These are phyloP conservation scores for Synanthedon formicaeformis DNA, from an alignment of 2,888 invertebrate species.

Conservation along the genomic window DNA sequence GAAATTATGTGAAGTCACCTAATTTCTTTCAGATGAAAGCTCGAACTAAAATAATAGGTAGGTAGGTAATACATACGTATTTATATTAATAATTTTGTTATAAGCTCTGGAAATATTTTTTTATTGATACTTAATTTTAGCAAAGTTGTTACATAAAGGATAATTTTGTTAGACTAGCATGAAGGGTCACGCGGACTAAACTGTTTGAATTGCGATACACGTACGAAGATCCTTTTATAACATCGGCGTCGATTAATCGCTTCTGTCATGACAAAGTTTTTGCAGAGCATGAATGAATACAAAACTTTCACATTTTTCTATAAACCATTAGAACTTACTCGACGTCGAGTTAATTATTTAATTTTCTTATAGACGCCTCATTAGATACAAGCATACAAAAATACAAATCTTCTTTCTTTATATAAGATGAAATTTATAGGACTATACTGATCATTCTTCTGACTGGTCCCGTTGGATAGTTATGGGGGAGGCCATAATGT, in stretches of 20 bases:
- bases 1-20: not conserved
- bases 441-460: no score
- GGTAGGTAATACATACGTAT: no score
- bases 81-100: no score
- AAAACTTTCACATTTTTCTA: not conserved
- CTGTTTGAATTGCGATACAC: not conserved
- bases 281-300: not conserved
- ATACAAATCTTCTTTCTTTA: no score
- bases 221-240: constrained; percentile 10
- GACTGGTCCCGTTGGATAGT: no score
- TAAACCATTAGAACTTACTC: not conserved
- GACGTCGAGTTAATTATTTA: not conserved
- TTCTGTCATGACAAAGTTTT: constrained; percentile 15
- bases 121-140: not conserved
- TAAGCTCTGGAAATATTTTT: no score
- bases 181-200: not conserved
- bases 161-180: not conserved
- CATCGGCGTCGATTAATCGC: constrained; percentile 14
- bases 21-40: not conserved
- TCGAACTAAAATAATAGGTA: no score
- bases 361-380: no score
- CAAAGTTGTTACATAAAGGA: not conserved
- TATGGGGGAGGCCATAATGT: no score
- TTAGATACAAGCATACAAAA: no score
- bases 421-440: no score